phyloP scores from a whole-genome alignment of 2,113 vertebrate species.

The Corythoichthys haematopterus region DNA sequence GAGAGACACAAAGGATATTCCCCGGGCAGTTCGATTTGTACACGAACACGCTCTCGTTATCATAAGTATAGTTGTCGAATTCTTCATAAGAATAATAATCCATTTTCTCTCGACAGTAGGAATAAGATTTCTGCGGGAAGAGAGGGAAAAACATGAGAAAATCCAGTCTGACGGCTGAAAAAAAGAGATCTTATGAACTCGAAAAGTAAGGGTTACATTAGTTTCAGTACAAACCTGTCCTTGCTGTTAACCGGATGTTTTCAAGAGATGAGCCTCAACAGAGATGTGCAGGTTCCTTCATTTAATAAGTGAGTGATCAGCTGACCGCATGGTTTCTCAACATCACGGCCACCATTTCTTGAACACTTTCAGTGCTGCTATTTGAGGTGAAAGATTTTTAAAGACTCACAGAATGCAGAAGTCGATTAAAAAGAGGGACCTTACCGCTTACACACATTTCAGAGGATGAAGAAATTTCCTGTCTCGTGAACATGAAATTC shows the following conservation, averaged over 20 bases:
- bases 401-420: background rate
- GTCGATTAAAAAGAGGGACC: background rate
- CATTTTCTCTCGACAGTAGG: slow-evolving; percentile 34
- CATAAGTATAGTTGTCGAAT: slow-evolving; percentile 11
- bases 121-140: background rate
- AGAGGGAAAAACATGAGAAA: background rate
- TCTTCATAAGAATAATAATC: background rate
- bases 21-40: slow-evolving; percentile 26
- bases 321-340: slow-evolving; percentile 52
- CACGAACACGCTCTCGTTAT: background rate
- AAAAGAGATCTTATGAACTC: background rate
- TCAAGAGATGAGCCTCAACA: slow-evolving; percentile 8
- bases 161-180: background rate
- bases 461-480: background rate
- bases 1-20: slow-evolving; percentile 33
- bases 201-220: no score
- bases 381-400: slow-evolving; percentile 10
- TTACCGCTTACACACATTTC: background rate
- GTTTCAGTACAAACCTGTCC: slow-evolving; percentile 16
- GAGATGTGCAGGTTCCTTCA: slow-evolving; percentile 7
- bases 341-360: slow-evolving; percentile 14
- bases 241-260: slow-evolving; percentile 17
- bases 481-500: slow-evolving; percentile 6
- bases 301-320: slow-evolving; percentile 15
- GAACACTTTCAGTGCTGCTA: slow-evolving; percentile 58